A percentile compares a stretch with the other conserved stretches of the same genome.
phyloP scores from a whole-genome alignment of 2,797 vertebrate species.

The Alectoris magna region DNA sequence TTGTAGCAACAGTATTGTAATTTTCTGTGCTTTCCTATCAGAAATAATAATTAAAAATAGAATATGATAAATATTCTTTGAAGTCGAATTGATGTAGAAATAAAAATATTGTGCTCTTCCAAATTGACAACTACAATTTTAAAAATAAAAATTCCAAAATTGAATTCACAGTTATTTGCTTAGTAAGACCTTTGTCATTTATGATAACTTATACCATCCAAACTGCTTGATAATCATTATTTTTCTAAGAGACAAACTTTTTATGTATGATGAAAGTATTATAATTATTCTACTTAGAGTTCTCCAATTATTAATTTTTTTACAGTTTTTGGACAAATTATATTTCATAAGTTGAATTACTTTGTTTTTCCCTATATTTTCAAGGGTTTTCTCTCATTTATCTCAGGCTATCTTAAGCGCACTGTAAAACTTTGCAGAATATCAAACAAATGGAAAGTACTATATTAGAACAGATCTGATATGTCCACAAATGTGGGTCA shows the following conservation, averaged over 20 bases:
- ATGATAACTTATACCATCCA: not conserved
- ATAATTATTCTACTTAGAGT: not conserved
- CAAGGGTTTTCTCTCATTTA: not conserved
- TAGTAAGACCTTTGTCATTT: not conserved
- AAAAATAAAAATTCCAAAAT: not conserved
- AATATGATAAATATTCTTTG: not conserved
- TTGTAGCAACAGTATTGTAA: not conserved
- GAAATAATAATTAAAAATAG: not conserved
- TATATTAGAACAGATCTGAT: not conserved
- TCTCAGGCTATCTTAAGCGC: not conserved
- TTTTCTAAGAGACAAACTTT: not conserved
- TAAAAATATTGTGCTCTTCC: not conserved
- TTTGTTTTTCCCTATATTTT: not conserved
- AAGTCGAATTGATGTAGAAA: not conserved
- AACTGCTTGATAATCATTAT: not conserved
- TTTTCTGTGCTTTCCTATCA: not conserved
- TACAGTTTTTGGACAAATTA: not conserved
- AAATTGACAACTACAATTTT: not conserved
- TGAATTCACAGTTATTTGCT: not conserved
- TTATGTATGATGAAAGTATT: not conserved
- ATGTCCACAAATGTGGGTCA: not conserved
- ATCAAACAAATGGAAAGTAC: not conserved
- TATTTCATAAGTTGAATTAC: not conserved
- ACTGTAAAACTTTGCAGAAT: not conserved
- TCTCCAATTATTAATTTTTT: not conserved